Evolutionary conservation across 2,113 vertebrate genomes (phyloP).

Genomic region (Hylia prasina): DNA sequence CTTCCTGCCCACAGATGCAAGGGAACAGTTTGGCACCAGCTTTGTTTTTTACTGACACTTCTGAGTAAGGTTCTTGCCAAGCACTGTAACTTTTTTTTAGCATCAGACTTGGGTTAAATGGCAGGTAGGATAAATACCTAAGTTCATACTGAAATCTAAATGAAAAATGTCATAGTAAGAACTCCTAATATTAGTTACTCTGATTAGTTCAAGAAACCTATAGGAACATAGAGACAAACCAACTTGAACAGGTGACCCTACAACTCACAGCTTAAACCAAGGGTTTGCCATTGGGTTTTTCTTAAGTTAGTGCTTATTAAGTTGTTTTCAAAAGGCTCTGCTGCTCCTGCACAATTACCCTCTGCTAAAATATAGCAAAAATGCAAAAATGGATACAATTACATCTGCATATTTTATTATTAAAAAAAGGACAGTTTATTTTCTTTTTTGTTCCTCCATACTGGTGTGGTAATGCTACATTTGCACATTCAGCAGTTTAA

Average conservation of each 20-base stretch:
- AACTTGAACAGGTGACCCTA: not conserved
- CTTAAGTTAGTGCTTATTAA: not conserved
- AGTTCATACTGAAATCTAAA: not conserved
- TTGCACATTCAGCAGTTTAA: not conserved
- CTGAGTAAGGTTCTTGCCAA: not conserved
- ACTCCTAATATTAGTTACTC: not conserved
- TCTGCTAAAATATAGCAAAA: not conserved
- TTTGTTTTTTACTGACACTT: not conserved
- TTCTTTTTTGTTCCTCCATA: not conserved
- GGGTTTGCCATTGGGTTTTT: not conserved
- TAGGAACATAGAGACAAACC: fast-evolving
- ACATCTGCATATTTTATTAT: not conserved
- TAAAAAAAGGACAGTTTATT: not conserved
- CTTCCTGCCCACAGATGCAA: not conserved
- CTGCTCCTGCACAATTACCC: not conserved
- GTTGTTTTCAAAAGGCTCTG: not conserved
- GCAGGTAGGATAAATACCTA: not conserved
- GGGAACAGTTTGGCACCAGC: not conserved
- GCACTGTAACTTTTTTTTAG: not conserved
- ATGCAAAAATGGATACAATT: not conserved
- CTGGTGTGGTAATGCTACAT: not conserved
- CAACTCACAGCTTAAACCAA: not conserved
- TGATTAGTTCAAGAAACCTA: not conserved
- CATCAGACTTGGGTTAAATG: not conserved
- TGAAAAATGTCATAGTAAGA: not conserved